phyloP scores from a whole-genome alignment of 2,888 invertebrate genomes.

The Plagiodera versicolora region DNA sequence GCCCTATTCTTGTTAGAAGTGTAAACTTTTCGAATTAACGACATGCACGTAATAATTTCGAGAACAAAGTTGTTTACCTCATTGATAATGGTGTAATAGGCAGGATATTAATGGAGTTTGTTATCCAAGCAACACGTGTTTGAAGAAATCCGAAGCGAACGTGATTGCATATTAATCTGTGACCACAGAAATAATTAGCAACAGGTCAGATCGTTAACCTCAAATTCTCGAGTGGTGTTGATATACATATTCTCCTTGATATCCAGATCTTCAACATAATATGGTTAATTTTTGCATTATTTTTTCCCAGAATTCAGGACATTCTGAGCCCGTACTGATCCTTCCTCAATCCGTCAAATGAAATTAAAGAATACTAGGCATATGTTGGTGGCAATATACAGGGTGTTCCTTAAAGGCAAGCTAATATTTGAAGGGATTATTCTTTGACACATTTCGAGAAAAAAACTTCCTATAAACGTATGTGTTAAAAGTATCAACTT shows the following conservation, averaged over 20 bases:
- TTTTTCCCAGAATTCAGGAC: neutral
- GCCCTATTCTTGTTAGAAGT: too few relatives aligned
- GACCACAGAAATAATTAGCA: neutral
- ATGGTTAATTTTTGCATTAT: too few relatives aligned
- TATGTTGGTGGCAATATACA: constrained; percentile 22
- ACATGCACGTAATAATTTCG: neutral
- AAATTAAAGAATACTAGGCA: neutral
- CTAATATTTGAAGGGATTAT: too few relatives aligned
- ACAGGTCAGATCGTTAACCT: neutral
- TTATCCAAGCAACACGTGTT: neutral
- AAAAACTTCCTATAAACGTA: too few relatives aligned
- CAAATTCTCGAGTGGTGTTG: too few relatives aligned
- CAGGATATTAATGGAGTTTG: neutral
- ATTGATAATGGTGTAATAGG: neutral
- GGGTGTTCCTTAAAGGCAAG: too few relatives aligned
- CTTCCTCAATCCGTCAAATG: constrained; percentile 1
- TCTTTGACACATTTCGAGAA: too few relatives aligned
- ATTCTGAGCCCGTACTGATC: neutral
- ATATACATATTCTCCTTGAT: too few relatives aligned
- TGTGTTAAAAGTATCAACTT: too few relatives aligned
- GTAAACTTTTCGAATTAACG: neutral
- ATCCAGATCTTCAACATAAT: too few relatives aligned
- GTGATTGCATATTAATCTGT: neutral
- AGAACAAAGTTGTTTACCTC: neutral
- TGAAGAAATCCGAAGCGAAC: neutral